These are phyloP conservation scores for Anoplolepis gracilipes DNA, from an alignment of 1,140 invertebrate genomes.

Conservation along the genomic window DNA sequence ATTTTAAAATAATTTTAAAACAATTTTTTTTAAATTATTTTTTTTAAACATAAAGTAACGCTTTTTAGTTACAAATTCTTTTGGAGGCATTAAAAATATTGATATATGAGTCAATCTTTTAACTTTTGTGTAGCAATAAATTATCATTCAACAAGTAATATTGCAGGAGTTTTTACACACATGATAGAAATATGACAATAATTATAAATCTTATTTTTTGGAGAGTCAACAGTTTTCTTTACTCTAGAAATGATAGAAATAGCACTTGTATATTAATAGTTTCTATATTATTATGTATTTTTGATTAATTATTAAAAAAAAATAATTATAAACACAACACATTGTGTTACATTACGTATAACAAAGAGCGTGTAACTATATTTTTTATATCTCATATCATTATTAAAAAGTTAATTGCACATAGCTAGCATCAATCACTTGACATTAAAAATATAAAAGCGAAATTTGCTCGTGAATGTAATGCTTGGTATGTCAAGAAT, in stretches of 20 bases:
- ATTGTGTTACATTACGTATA: not conserved
- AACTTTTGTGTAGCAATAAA: slow-evolving; percentile 41
- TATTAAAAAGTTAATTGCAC: slow-evolving; percentile 25
- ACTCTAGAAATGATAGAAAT: slow-evolving; percentile 39
- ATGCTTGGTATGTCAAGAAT: not conserved
- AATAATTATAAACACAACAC: slow-evolving; percentile 5
- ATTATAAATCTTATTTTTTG: slow-evolving; percentile 65
- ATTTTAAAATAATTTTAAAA: not conserved
- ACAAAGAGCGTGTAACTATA: not conserved
- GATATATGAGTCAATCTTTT: not conserved
- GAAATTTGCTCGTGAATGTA: not conserved
- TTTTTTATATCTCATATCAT: not conserved
- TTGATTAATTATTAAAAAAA: slow-evolving; percentile 35
- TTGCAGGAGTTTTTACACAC: slow-evolving; percentile 39
- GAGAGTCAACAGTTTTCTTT: slow-evolving; percentile 55
- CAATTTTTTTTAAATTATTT: not conserved
- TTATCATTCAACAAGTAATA: slow-evolving; percentile 45
- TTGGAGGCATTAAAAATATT: not conserved
- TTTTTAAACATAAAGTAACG: not conserved
- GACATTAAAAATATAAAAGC: not conserved
- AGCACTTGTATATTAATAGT: not conserved
- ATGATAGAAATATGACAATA: slow-evolving; percentile 65
- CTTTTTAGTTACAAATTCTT: not conserved
- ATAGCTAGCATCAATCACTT: not conserved
- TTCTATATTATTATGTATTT: slow-evolving; percentile 6